Base-by-base conservation (phyloP, 2,888 invertebrate genomes). In the Watsonalla binaria region DNA sequence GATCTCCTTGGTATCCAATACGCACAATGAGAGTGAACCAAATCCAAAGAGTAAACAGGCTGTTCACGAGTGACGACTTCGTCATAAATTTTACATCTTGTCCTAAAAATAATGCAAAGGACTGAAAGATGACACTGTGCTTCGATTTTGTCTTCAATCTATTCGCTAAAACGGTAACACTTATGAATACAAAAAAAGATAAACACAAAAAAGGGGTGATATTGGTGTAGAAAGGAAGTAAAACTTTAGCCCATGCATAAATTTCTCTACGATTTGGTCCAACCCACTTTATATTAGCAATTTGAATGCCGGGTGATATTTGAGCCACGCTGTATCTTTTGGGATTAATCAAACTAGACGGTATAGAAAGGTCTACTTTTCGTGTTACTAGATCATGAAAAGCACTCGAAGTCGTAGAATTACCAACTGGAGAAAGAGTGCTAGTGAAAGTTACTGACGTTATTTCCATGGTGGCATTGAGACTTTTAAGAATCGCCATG, bases 21-120 rank as follows among this genome's bases (percentile, higher is more conserved):
- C 82, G 76, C n/a, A 82, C 62, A 15, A 86, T 58, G 15, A 82
- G 66, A 54, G 80, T 79, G 60, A 74, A 83, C 82, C 83, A 84
- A 59, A 86, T 67, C 86, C 85, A 86, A 13, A 79, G 52, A 2
- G 74, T 54, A 53, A 77, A 80, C 6, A 81, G 60, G 51, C 47
- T 63, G 54, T 84, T 84, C 5, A 72, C 55, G 0, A 79, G 51
- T 55, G 65, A 67, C 15, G 72, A 74, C 42, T 70, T 70, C 0
- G 79, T 75, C 51, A 66, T 58, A 49, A 79, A 76, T 11, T 66
- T 70, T 0, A 70, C 65, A 49, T 60, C 61, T 59, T 82, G 80
- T 0, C 84, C 84, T n/a, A 86, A 58, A 56, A 84, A 78, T 55
- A 84, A 62, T 11, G 67, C 66, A 11, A 77, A 72, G 6, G 77